Percentiles rank a stretch among this genome's conserved stretches.
phyloP scores from a whole-genome alignment of 2,797 vertebrate species.

The Adelosebastes latens region DNA sequence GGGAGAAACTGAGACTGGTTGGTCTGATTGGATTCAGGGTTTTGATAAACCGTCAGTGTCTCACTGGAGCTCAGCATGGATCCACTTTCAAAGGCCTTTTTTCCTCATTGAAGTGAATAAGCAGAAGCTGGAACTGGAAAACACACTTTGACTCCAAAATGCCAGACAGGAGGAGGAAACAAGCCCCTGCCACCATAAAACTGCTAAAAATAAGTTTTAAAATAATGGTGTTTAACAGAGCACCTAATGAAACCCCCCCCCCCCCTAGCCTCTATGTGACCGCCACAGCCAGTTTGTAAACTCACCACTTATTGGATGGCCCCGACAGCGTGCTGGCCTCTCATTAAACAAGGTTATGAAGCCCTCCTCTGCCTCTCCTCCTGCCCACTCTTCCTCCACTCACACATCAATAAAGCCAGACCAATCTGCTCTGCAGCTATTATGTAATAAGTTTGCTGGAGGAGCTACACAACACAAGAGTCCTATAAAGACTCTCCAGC shows the following conservation, averaged over 20 bases:
- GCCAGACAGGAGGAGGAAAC: neutral
- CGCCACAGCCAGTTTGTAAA: slow-evolving; percentile 33
- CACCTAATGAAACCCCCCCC: slow-evolving; percentile 6
- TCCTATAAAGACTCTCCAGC: slow-evolving; percentile 1
- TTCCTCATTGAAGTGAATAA: neutral
- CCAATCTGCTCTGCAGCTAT: slow-evolving; percentile 74
- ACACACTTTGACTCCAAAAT: neutral
- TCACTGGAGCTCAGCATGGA: neutral
- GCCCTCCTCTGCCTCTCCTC: slow-evolving; percentile 27
- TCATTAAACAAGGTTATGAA: slow-evolving; percentile 47
- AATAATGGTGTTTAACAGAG: slow-evolving; percentile 5
- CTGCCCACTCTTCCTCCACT: slow-evolving; percentile 43
- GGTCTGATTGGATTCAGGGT: neutral
- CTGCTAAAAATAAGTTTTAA: neutral
- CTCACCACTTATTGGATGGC: slow-evolving; percentile 57
- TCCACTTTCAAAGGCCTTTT: neutral
- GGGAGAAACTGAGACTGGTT: neutral
- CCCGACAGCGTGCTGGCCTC: slow-evolving; percentile 38
- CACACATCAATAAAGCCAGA: slow-evolving; percentile 70
- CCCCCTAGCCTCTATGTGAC: slow-evolving; percentile 3
- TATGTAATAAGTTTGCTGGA: slow-evolving; percentile 69
- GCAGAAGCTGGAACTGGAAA: neutral
- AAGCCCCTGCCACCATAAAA: neutral
- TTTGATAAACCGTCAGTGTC: neutral
- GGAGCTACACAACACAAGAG: slow-evolving; percentile 29